Percentiles rank a stretch among this genome's conserved stretches.
phyloP scores from a whole-genome alignment of 2,797 vertebrate genomes.

The Onychomys arenicola region DNA sequence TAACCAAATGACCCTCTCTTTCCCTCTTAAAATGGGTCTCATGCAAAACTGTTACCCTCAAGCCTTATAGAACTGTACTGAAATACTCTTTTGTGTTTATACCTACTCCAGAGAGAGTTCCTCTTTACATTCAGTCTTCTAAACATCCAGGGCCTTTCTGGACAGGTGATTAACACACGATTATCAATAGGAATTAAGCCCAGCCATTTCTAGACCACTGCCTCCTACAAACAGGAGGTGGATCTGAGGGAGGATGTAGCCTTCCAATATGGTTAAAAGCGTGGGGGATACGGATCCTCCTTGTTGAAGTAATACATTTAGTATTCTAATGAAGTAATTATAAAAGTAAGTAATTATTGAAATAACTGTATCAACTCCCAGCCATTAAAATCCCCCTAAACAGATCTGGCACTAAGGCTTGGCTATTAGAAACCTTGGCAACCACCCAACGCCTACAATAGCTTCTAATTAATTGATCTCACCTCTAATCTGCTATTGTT shows the following conservation, averaged over 20 bases:
- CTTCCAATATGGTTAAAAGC: constrained; percentile 68
- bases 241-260: not conserved
- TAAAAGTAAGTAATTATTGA: constrained; percentile 93
- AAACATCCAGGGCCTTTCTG: not conserved
- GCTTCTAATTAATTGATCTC: constrained; percentile 94
- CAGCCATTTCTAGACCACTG: constrained; percentile 12
- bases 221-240: constrained; percentile 51
- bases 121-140: constrained; percentile 15
- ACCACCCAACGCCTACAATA: constrained; percentile 91
- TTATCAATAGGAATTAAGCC: not conserved
- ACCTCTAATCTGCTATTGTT: constrained; percentile 94
- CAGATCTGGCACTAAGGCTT: constrained; percentile 88
- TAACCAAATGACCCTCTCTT: constrained; percentile 20
- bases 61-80: not conserved
- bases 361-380: constrained; percentile 90
- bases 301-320: constrained; percentile 86
- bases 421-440: constrained; percentile 92
- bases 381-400: constrained; percentile 91
- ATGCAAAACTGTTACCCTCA: not conserved
- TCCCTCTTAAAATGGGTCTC: not conserved
- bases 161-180: not conserved
- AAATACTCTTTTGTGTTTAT: not conserved
- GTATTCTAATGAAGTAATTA: constrained; percentile 91
- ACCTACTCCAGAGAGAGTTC: not conserved
- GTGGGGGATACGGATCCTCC: constrained; percentile 75